A percentile compares a stretch with the other conserved stretches of the same genome.
Conservation (phyloP, 2,797 vertebrate species). For the Molossus molossus region DNA sequence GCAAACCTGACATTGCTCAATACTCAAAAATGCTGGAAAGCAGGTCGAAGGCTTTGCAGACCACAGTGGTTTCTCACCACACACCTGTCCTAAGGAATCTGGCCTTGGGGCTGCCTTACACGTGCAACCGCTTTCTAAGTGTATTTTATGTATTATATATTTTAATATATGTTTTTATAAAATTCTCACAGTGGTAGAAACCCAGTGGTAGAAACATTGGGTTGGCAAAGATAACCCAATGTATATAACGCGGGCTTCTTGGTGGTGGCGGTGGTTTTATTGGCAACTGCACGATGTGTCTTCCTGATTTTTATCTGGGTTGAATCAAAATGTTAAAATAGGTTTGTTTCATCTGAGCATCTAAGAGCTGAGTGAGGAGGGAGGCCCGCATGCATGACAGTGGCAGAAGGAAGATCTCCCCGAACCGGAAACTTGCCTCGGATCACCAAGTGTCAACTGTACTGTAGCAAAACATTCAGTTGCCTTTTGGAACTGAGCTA, state of each 20-base stretch:
- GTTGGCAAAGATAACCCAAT: not conserved
- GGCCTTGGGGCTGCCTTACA: not conserved
- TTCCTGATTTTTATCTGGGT: constrained; percentile 40
- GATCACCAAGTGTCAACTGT: constrained; percentile 65
- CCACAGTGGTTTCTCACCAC: not conserved
- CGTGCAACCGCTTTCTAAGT: not conserved
- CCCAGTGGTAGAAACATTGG: not conserved
- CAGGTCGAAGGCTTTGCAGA: not conserved
- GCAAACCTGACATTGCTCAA: not conserved
- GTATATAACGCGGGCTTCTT: not conserved
- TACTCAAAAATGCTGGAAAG: not conserved
- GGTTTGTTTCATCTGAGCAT: constrained; percentile 38
- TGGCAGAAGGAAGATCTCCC: constrained; percentile 40
- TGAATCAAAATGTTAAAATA: constrained; percentile 40
- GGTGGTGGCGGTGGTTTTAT: not conserved
- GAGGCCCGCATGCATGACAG: not conserved
- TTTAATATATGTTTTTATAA: not conserved
- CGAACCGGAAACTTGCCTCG: constrained; percentile 33
- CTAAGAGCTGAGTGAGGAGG: constrained; percentile 1
- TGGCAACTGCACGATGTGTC: not conserved
- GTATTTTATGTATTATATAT: not conserved
- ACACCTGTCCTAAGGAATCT: not conserved
- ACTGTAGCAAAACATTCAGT: constrained; percentile 46
- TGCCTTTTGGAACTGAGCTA: constrained; percentile 81
- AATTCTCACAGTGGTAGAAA: not conserved